A percentile compares a stretch with the other conserved stretches of the same genome.
These are phyloP conservation scores for Nemoura dubitans DNA, from an alignment of 2,888 invertebrate species.

Conservation along the genomic window DNA sequence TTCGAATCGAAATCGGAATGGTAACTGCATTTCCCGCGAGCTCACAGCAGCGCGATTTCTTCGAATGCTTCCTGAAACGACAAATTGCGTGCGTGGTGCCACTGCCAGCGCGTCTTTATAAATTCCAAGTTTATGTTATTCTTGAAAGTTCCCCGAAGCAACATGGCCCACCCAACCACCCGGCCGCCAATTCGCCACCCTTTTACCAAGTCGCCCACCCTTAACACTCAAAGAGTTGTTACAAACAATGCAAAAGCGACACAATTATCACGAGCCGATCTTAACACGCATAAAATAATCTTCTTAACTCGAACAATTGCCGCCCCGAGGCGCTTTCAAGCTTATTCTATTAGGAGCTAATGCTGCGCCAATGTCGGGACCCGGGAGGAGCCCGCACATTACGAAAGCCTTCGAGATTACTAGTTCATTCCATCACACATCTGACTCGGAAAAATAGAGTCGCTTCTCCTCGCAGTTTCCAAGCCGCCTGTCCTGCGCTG, in stretches of 20 bases:
- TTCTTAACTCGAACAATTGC: conserved; percentile 33
- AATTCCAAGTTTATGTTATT: conserved; percentile 10
- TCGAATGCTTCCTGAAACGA: conserved; percentile 1
- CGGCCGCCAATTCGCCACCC: background rate
- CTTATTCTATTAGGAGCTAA: conserved; percentile 26
- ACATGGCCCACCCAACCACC: background rate
- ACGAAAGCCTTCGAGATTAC: background rate
- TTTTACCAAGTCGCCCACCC: background rate
- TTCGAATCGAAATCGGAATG: background rate
- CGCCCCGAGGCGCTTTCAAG: background rate
- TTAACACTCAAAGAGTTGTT: conserved; percentile 16
- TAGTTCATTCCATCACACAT: conserved; percentile 13
- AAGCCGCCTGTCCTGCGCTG: background rate
- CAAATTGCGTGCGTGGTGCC: background rate
- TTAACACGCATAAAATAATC: conserved; percentile 37
- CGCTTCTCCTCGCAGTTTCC: background rate
- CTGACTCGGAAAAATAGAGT: background rate
- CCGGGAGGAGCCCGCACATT: conserved; percentile 14
- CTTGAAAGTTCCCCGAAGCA: conserved; percentile 13
- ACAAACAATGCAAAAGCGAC: conserved; percentile 22
- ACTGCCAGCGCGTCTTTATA: conserved; percentile 27
- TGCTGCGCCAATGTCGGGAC: background rate
- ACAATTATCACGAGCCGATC: conserved; percentile 22
- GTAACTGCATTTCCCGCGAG: background rate
- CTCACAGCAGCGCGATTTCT: background rate